Conservation (phyloP, 2,113 vertebrate species). For the Rana temporaria region DNA sequence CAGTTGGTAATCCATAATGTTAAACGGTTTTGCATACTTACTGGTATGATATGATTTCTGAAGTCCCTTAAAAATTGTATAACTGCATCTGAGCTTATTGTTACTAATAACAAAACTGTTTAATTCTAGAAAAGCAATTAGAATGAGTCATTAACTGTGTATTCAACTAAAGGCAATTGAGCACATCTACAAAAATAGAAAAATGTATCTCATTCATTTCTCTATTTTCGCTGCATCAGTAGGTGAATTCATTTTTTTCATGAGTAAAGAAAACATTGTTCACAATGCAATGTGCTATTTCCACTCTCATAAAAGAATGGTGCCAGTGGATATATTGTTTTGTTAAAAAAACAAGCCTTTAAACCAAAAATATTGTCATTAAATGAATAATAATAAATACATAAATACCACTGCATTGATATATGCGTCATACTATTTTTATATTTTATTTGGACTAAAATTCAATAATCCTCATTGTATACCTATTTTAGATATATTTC, state of each 20-base stretch:
- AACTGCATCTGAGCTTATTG: conserved; percentile 29
- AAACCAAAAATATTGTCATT: too few relatives aligned
- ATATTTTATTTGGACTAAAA: too few relatives aligned
- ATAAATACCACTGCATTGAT: too few relatives aligned
- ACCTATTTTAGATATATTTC: too few relatives aligned
- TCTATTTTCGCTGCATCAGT: conserved; percentile 36
- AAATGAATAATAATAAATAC: too few relatives aligned
- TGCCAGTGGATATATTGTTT: not conserved
- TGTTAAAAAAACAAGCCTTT: not conserved
- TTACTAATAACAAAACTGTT: conserved; percentile 46
- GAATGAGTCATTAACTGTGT: conserved; percentile 47
- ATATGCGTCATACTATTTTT: too few relatives aligned
- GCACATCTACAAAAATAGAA: conserved; percentile 44
- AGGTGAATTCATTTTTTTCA: conserved; percentile 38
- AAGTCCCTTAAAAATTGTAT: conserved; percentile 10
- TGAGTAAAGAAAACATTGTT: conserved; percentile 26
- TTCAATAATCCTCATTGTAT: too few relatives aligned
- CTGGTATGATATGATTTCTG: not conserved
- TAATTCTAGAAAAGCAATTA: conserved; percentile 47
- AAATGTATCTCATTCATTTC: conserved; percentile 41
- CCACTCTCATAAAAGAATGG: not conserved
- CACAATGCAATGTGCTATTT: conserved; percentile 8
- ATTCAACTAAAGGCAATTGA: conserved; percentile 33
- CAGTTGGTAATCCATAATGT: too few relatives aligned
- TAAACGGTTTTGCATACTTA: not conserved